These are phyloP conservation scores for Pseudotriccus pelzelni DNA, from an alignment of 2,797 vertebrate species.

Conservation along the genomic window DNA sequence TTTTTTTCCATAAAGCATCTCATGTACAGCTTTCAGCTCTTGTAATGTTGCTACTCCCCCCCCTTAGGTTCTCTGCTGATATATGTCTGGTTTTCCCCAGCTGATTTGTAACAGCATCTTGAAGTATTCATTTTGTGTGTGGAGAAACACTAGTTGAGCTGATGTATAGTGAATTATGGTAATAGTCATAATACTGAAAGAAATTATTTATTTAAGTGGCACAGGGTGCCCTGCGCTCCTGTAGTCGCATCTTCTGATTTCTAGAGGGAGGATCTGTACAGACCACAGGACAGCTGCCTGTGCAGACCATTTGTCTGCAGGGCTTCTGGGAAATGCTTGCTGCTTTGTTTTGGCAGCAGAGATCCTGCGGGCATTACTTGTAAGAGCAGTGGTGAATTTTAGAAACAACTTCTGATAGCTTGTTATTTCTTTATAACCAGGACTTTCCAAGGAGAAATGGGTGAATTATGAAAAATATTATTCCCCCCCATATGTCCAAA, in stretches of 20 bases:
- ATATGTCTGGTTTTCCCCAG: background rate
- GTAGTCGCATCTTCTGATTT: background rate
- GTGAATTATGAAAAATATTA: background rate
- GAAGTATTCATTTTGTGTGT: background rate
- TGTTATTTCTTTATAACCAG: background rate
- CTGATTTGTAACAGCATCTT: background rate
- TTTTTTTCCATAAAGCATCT: background rate
- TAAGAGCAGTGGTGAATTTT: background rate
- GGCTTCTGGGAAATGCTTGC: background rate
- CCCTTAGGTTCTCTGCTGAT: background rate
- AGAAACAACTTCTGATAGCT: background rate
- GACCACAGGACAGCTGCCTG: background rate
- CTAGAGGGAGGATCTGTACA: background rate
- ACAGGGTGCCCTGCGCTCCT: background rate
- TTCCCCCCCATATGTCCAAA: background rate
- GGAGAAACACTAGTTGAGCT: background rate
- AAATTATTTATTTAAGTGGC: background rate
- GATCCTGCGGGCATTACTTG: background rate
- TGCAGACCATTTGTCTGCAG: background rate
- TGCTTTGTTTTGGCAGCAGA: background rate
- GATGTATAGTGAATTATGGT: background rate
- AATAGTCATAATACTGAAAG: background rate
- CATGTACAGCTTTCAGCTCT: background rate
- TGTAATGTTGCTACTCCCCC: background rate
- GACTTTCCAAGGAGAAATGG: background rate